These are phyloP conservation scores for Solenopsis fugax DNA, from an alignment of 1,140 invertebrate genomes.

Conservation along the genomic window DNA sequence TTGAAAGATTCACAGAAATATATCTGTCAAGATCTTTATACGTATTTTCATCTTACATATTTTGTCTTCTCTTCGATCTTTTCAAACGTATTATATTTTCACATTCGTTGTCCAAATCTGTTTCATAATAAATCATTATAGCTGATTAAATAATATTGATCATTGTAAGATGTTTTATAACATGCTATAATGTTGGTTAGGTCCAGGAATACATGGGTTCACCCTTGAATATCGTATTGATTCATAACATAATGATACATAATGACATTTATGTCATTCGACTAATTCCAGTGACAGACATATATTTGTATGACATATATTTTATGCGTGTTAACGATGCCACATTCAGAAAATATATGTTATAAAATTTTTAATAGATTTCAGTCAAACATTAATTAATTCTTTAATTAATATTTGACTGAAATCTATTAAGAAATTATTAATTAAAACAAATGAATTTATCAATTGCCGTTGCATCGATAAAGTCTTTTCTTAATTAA, in stretches of 20 bases:
- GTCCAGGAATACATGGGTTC: neutral
- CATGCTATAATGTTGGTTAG: neutral
- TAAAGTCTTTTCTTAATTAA: neutral
- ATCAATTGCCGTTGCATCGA: neutral
- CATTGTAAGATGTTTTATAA: constrained; percentile 1
- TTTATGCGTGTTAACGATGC: no score
- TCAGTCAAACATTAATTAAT: no score
- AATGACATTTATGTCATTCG: constrained; percentile 28
- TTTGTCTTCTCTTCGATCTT: neutral
- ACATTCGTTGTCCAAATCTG: neutral
- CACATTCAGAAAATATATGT: no score
- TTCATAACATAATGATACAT: constrained; percentile 10
- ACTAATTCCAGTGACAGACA: constrained; percentile 23
- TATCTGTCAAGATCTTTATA: constrained; percentile 65
- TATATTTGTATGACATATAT: neutral
- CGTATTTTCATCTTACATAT: constrained; percentile 15
- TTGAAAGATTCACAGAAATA: constrained; percentile 55
- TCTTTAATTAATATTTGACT: neutral
- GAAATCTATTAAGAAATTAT: constrained; percentile 16
- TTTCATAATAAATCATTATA: constrained; percentile 27
- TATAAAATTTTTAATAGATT: no score
- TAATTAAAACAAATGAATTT: neutral
- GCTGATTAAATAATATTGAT: constrained; percentile 9
- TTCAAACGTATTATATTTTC: constrained; percentile 16
- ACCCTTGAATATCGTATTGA: neutral